Base-by-base conservation (phyloP, 2,113 vertebrate species). In the Hystrix brachyura region DNA sequence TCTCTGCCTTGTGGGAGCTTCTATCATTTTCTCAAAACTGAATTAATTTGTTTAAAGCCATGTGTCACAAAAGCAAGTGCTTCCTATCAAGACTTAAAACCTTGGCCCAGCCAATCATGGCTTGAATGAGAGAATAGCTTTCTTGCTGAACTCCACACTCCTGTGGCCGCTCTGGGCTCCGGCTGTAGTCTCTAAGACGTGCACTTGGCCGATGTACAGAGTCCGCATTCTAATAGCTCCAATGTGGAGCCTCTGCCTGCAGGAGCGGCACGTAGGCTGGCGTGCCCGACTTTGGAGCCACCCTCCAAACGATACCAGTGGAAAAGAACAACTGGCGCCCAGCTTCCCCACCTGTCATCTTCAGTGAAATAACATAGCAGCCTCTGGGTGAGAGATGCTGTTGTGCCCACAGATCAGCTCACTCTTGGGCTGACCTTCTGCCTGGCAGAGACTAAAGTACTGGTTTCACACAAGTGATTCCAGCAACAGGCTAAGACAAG, bases 321-420 rank as follows among this genome's bases (percentile, higher is more conserved):
- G 98, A 97, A 98, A 98, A 98, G 95, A 97, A 98, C 98, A 98
- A 98, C 98, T 98, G 96, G 96, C 92, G 95, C 97, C 97, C 97
- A 97, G 97, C 97, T 96, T 96, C 91, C 46, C 97, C 97, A 98
- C 98, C 97, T 98, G 97, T 98, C 80, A 97, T 72, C 74, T 76
- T 97, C 95, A 96, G 87, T 46, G 92, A 96, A 93, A 98, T 97
- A 97, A 96, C 90, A 98, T 76, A 95, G 65, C 90, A 93, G 91
- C 76, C 91, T 96, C 93, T 97, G 95, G 87, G 94, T 96, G 84
- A 98, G 95, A 97, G 69, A 95, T 95, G 91, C 84, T 98, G 84
- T 89, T 92, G 87, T 97, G 81, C 94, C 97, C 87, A 94, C 67
- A 87, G 90, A 96, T 90, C 92, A 94, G 84, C 87, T 98, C 96